phyloP scores from a whole-genome alignment of 2,113 vertebrate genomes.

The Sylvia atricapilla region DNA sequence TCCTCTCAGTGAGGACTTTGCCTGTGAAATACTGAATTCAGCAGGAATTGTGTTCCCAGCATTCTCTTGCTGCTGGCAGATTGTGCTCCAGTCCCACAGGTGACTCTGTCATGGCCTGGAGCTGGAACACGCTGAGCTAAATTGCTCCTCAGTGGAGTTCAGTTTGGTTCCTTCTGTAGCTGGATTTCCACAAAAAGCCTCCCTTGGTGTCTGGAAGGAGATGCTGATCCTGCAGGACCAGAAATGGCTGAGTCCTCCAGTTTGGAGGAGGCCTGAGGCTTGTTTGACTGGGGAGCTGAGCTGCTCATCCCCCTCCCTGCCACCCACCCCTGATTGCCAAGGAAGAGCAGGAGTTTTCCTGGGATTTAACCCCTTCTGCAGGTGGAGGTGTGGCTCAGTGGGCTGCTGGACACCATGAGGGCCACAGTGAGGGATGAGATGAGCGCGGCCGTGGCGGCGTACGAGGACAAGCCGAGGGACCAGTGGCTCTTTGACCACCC shows the following conservation, averaged over 20 bases:
- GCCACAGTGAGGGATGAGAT: conserved; percentile 84
- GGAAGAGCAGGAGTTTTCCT: background rate
- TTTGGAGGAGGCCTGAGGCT: background rate
- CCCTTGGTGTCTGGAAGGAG: background rate
- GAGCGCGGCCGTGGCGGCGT: conserved; percentile 80
- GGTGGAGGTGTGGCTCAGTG: conserved; percentile 91
- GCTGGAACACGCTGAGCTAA: background rate
- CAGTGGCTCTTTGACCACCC: conserved; percentile 91
- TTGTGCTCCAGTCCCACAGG: background rate
- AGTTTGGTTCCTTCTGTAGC: background rate
- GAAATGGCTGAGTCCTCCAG: background rate
- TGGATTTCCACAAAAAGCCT: background rate
- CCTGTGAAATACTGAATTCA: background rate
- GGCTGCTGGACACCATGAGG: conserved; percentile 84
- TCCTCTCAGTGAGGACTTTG: background rate
- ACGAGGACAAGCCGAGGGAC: conserved; percentile 90
- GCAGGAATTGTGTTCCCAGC: background rate
- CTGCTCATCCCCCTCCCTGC: background rate
- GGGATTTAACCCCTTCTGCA: conserved; percentile 39
- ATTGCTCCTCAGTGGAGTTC: background rate
- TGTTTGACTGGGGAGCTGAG: background rate
- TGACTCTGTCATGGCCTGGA: background rate
- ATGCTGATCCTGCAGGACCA: background rate
- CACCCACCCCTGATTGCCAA: too few relatives aligned
- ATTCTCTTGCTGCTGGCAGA: background rate